Evolutionary conservation across 2,113 vertebrate species (phyloP), one percentile per base, ranked within the genome.

Genomic region (Pachycephala philippinensis): DNA sequence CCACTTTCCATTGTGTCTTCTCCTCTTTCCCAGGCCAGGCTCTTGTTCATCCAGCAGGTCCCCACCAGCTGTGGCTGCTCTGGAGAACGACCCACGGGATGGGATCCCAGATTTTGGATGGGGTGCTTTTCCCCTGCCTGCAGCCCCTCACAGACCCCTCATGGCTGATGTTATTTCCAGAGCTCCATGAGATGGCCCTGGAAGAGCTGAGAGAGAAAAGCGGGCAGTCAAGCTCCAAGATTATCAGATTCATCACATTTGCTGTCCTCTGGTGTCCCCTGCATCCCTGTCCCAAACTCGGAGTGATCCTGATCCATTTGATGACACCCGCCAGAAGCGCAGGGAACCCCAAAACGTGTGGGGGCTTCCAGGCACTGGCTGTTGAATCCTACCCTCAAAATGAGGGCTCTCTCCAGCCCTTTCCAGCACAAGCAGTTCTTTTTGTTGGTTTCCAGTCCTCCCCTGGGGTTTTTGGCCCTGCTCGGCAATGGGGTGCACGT

Each of bases 271-370:
- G 5, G 39, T 13, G 13, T 31, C 35, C 79, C 17, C 80, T 59
- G 39, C 26, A 3, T 13, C 26, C 0, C 33, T 9, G 0, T 2
- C 39, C 7, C 65, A n/a, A 59, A 16, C 23, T 8, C 1, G 0
- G 2, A 20, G 9, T 2, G 63, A 39, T 18, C 18, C 53, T 31
- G 20, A 9, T 8, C 0, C 0, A 3, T 27, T 8, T 13, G 52
- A 6, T 15, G 52, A 5, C 7, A 18, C 1, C 1, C 14, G 45
- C 40, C 37, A 79, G 54, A 8, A 72, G 40, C 76, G 19, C 10
- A 30, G 23, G 27, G 30, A 71, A 39, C 17, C 18, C 59, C 35
- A 13, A 40, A 93, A 89, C 6, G 0, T 3, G 0, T 0, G 6
- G 23, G 20, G 17, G 13, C 9, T 54, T 30, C 70, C 52, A 27